These are phyloP conservation scores for Atractosteus spatula DNA, from an alignment of 2,113 vertebrate genomes.

Conservation along the genomic window DNA sequence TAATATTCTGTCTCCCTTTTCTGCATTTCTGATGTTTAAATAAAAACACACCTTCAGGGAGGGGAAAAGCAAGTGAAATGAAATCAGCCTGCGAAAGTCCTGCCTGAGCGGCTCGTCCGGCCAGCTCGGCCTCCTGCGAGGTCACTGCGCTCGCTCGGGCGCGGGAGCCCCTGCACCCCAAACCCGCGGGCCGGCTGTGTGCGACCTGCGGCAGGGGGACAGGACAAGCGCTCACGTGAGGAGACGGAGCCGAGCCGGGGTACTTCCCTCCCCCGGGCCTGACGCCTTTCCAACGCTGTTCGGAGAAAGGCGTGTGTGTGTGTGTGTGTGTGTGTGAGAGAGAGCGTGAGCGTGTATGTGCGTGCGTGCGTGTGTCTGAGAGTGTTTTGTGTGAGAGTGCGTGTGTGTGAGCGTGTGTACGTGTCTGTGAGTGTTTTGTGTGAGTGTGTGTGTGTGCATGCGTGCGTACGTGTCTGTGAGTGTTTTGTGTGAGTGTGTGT, in stretches of 20 bases:
- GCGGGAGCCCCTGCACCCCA: too few species aligned
- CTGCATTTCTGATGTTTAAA: too few species aligned
- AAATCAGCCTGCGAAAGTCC: too few species aligned
- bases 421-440: neutral
- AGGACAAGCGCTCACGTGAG: neutral
- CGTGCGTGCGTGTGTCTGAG: neutral
- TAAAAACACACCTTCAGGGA: too few species aligned
- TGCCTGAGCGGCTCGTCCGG: too few species aligned
- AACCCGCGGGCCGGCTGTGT: neutral
- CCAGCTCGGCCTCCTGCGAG: too few species aligned
- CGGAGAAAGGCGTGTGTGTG: neutral
- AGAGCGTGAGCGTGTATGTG: neutral
- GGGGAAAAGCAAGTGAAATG: too few species aligned
- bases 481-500: neutral
- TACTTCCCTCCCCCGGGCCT: too few species aligned
- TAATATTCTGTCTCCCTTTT: too few species aligned
- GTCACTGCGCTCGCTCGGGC: too few species aligned
- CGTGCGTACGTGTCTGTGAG: conserved; percentile 39
- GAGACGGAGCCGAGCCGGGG: neutral
- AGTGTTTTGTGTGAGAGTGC: neutral
- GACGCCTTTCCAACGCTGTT: too few species aligned
- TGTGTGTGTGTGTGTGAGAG: conserved; percentile 7
- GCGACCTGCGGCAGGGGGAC: neutral
- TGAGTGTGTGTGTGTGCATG: neutral
- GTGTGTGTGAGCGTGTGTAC: neutral